Base-by-base conservation (phyloP, 2,797 vertebrate species). In the Paratrypauchen microcephalus region DNA sequence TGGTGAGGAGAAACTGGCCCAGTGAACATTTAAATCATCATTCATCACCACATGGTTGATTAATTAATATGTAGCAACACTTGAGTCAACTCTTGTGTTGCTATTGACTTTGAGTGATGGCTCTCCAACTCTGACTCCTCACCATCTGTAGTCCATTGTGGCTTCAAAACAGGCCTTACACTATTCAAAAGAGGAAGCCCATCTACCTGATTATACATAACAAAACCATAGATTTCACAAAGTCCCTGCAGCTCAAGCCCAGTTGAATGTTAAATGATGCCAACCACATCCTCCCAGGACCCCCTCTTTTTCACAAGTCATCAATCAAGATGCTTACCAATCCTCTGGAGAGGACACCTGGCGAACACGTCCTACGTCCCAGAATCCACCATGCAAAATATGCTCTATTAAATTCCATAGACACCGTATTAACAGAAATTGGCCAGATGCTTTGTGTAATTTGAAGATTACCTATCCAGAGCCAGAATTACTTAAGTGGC, bases 301-400 rank as follows among this genome's bases (percentile, higher is more conserved):
- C 68, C 54, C 36, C 57, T 59, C 65, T 48, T 48, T 45, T 63
- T 77, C 75, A 39, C 57, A 59, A n/a, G 7, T n/a, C 79, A 82
- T 87, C 78, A 69, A 86, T 89, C 87, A 89, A 65, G 36, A 11
- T 15, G 47, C 71, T 68, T 64, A 70, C 62, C 12, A 26, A 13
- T 16, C 28, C 48, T 36, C 24, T 54, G 48, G 48, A 54, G 16
- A 65, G 16, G 26, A n/a, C 57, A 36, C 57, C 28, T 19, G 57
- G 24, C 24, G n/a, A 57, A 28, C 55, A 24, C 4, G 15, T 26
- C 21, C 55, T 28, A 28, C 55, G 16, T 32, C 57, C 28, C 56
- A 58, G 54, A 56, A 26, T 11, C 23, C 23, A 55, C 55, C 11
- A 24, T 12, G 11, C 21, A 28, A 26, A 28, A 57, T 28, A 9